Conservation (phyloP, 1,140 invertebrate genomes). For the Hypothenemus hampei region DNA sequence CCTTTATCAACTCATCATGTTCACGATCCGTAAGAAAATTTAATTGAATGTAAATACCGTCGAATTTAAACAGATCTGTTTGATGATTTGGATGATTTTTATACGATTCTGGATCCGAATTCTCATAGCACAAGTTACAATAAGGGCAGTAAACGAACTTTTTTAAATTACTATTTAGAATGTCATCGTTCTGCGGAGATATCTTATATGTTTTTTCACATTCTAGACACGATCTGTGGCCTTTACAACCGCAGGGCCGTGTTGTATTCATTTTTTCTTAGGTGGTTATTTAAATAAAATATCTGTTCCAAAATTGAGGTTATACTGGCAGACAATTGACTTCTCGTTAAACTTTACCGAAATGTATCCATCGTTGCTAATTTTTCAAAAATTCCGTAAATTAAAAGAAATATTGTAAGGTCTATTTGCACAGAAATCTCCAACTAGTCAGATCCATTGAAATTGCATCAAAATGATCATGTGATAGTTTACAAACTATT, state of each 20-base stretch:
- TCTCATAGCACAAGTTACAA: conserved; percentile 70
- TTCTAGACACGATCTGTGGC: conserved; percentile 78
- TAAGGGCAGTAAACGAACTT: conserved; percentile 62
- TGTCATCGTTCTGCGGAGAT: conserved; percentile 18
- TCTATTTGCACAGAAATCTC: no score
- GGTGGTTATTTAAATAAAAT: no score
- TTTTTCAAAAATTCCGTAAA: no score
- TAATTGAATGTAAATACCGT: conserved; percentile 66
- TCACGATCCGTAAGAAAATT: conserved; percentile 75
- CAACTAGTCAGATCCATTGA: no score
- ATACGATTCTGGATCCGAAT: conserved; percentile 59
- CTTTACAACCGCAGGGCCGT: conserved; percentile 85
- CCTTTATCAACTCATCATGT: conserved; percentile 59
- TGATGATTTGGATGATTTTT: conserved; percentile 63
- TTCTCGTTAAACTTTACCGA: no score
- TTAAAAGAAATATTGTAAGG: no score
- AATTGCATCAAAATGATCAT: no score
- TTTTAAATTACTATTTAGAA: conserved; percentile 47
- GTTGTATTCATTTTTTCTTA: conserved; percentile 68
- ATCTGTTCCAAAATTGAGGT: no score
- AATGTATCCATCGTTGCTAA: no score
- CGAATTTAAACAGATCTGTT: conserved; percentile 56
- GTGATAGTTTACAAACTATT: no score
- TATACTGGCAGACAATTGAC: no score
- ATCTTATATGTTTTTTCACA: conserved; percentile 73